Percentiles rank a stretch among this genome's conserved stretches.
These are phyloP conservation scores for Laupala kohalensis DNA, from an alignment of 1,140 invertebrate species.

Conservation along the genomic window DNA sequence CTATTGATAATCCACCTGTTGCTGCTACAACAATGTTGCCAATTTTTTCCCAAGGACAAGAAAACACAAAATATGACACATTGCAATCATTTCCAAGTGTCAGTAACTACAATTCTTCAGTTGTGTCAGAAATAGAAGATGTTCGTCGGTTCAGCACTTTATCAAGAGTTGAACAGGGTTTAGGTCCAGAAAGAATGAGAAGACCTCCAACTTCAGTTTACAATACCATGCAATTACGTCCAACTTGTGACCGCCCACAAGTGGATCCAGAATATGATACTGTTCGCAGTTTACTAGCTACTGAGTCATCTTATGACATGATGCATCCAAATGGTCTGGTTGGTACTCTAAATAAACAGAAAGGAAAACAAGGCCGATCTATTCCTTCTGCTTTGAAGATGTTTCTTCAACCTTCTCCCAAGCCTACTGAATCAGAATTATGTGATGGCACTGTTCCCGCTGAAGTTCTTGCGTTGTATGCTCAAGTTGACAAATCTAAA, in stretches of 20 bases:
- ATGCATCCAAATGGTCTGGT: conserved; percentile 2
- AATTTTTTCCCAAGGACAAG: neutral
- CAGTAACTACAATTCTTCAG: conserved; percentile 10
- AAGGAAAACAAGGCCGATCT: neutral
- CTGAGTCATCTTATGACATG: conserved; percentile 3
- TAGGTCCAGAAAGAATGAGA: neutral
- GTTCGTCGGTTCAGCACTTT: neutral
- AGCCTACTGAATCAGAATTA: neutral
- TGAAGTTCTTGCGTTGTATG: conserved; percentile 13
- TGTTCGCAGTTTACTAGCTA: conserved; percentile 1
- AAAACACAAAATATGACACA: conserved; percentile 3
- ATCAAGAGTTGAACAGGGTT: neutral
- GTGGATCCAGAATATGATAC: conserved; percentile 11
- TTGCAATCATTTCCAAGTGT: conserved; percentile 12
- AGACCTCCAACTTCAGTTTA: conserved; percentile 1
- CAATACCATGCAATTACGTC: neutral
- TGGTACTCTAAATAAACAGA: neutral
- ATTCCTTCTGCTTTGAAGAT: conserved; percentile 9
- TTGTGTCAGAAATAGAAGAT: conserved; percentile 1
- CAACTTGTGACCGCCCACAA: neutral
- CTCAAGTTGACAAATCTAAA: conserved; percentile 15
- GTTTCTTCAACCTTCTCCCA: conserved; percentile 5
- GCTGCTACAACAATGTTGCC: neutral
- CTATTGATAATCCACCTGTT: neutral
- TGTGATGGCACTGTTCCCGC: conserved; percentile 6